A percentile compares a stretch with the other conserved stretches of the same genome.
Evolutionary conservation across 1,140 invertebrate genomes (phyloP).

Genomic region (Drosophila sulfurigaster): DNA sequence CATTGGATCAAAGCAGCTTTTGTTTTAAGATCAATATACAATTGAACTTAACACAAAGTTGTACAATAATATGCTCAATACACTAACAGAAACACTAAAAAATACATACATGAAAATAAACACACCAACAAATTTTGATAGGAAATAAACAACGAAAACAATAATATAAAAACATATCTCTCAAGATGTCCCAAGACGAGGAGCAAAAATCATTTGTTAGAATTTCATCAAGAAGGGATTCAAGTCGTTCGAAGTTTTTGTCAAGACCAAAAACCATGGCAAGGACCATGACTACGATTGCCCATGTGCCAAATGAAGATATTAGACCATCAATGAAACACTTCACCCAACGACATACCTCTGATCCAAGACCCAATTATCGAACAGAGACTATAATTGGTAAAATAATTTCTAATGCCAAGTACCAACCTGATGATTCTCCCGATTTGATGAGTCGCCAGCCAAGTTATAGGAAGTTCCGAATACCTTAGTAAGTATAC

Average conservation of each 20-base stretch:
- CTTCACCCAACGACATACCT: background rate
- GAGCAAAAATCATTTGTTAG: no score
- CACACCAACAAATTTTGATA: background rate
- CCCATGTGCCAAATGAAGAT: conserved; percentile 18
- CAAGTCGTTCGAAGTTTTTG: no score
- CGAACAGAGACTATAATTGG: background rate
- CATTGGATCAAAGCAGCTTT: background rate
- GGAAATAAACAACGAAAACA: no score
- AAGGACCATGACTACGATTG: no score
- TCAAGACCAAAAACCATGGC: no score
- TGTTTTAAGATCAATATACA: no score
- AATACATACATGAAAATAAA: conserved; percentile 1
- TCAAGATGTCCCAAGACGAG: no score
- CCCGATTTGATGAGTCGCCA: background rate
- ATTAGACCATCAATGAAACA: background rate
- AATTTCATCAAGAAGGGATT: no score
- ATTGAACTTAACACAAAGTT: background rate
- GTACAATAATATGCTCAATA: background rate
- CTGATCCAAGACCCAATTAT: background rate
- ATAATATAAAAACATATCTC: no score
- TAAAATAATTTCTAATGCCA: background rate
- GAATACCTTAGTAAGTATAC: conserved; percentile 38
- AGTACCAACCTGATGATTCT: conserved; percentile 4
- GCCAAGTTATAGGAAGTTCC: conserved; percentile 47
- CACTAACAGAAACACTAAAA: background rate